These are phyloP conservation scores for Araneus ventricosus DNA, from an alignment of 1,140 invertebrate species.

Conservation along the genomic window DNA sequence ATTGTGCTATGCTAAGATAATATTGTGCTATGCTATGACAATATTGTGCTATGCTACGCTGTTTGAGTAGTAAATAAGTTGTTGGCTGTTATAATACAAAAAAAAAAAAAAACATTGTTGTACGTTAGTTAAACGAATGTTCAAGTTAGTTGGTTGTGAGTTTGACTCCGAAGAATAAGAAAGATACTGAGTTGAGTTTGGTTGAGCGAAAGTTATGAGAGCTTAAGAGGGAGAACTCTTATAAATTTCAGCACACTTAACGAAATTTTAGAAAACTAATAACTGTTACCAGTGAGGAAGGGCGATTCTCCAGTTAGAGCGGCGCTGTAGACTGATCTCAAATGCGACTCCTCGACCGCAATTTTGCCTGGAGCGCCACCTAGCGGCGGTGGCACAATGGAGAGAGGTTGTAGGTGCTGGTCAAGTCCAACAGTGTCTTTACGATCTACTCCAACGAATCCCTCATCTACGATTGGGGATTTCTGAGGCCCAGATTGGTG, in stretches of 20 bases:
- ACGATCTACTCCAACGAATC: slow-evolving; percentile 23
- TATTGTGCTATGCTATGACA: too few relatives aligned
- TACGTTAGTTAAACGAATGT: too few relatives aligned
- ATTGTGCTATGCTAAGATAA: too few relatives aligned
- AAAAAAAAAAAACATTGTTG: too few relatives aligned
- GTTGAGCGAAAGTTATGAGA: too few relatives aligned
- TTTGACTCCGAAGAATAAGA: too few relatives aligned
- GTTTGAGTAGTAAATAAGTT: too few relatives aligned
- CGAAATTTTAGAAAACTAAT: not conserved
- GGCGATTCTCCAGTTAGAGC: slow-evolving; percentile 48
- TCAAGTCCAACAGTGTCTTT: not conserved
- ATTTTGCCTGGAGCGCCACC: not conserved
- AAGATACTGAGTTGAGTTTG: too few relatives aligned
- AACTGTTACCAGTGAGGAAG: slow-evolving; percentile 50
- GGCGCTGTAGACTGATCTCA: slow-evolving; percentile 43
- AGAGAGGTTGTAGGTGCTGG: not conserved
- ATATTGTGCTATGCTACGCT: too few relatives aligned
- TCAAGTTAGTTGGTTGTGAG: too few relatives aligned
- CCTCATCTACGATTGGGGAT: slow-evolving; percentile 48
- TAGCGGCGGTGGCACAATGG: not conserved
- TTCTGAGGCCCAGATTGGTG: slow-evolving; percentile 13
- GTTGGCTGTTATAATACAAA: too few relatives aligned
- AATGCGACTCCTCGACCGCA: slow-evolving; percentile 49
- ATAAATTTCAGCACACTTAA: not conserved
- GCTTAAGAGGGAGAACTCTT: too few relatives aligned